Conservation (phyloP, 2,797 vertebrate species). For the Melanotaenia maccullochi region DNA sequence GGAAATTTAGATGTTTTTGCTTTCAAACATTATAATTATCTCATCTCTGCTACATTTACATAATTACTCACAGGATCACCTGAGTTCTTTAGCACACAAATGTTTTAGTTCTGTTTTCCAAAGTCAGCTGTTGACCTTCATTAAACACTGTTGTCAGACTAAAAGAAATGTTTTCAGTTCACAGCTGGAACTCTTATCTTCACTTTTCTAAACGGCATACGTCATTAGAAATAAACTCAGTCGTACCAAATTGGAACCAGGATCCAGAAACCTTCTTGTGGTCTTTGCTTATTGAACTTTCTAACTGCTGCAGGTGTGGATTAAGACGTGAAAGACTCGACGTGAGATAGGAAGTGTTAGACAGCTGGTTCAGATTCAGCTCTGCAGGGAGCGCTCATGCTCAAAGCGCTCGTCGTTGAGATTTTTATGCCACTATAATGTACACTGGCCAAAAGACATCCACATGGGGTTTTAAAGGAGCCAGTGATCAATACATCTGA, state of each 20-base stretch:
- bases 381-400: slow-evolving; percentile 7
- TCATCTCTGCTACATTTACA: slow-evolving; percentile 4
- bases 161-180: slow-evolving; percentile 13
- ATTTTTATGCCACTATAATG: background rate
- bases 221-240: slow-evolving; percentile 12
- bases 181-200: slow-evolving; percentile 27
- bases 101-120: slow-evolving; percentile 3
- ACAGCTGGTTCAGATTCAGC: slow-evolving; percentile 12
- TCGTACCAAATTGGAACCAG: slow-evolving; percentile 32
- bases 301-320: slow-evolving; percentile 18
- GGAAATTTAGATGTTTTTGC: background rate
- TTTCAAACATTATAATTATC: slow-evolving; percentile 7
- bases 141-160: slow-evolving; percentile 9
- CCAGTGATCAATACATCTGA: slow-evolving; percentile 11
- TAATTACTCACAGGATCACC: slow-evolving; percentile 6
- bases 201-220: slow-evolving; percentile 1
- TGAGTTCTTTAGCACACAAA: background rate
- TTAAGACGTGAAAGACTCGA: background rate
- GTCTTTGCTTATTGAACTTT: background rate
- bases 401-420: slow-evolving; percentile 2
- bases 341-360: background rate
- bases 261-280: background rate
- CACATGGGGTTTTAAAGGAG: background rate
- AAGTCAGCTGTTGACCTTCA: slow-evolving; percentile 19
- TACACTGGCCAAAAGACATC: background rate